Evolutionary conservation across 2,113 vertebrate species (phyloP).

Genomic region (Heterotis niloticus): DNA sequence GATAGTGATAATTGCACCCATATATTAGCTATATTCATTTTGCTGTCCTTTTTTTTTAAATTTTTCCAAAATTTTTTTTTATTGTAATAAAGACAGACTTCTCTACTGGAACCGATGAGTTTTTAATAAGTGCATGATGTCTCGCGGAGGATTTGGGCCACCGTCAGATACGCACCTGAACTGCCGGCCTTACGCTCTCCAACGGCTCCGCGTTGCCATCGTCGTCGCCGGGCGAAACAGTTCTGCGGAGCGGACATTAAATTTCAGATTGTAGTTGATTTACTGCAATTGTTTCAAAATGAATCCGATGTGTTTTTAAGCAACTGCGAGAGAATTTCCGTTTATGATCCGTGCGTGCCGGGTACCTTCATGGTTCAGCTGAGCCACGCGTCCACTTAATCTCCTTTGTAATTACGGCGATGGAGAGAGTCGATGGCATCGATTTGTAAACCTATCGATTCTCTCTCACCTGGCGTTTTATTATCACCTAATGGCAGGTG

Average conservation of each 20-base stretch:
- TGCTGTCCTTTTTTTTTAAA: too few species aligned
- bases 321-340: not conserved
- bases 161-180: not conserved
- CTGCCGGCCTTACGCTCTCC: not conserved
- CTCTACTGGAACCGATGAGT: not conserved
- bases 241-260: not conserved
- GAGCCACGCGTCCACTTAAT: conserved; percentile 21
- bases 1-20: not conserved
- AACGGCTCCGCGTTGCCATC: not conserved
- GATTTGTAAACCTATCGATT: conserved; percentile 12
- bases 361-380: conserved; percentile 21
- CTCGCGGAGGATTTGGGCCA: not conserved
- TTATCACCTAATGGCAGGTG: not conserved
- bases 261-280: not conserved
- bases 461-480: conserved; percentile 11
- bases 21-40: not conserved
- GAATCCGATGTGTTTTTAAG: conserved; percentile 11
- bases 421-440: conserved; percentile 8
- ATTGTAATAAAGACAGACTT: not conserved
- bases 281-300: not conserved
- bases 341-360: conserved; percentile 3
- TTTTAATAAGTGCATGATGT: not conserved
- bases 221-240: conserved; percentile 4
- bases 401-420: conserved; percentile 11
- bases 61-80: too few species aligned